Conservation (phyloP, 2,113 vertebrate species). For the Dinomys branickii region DNA sequence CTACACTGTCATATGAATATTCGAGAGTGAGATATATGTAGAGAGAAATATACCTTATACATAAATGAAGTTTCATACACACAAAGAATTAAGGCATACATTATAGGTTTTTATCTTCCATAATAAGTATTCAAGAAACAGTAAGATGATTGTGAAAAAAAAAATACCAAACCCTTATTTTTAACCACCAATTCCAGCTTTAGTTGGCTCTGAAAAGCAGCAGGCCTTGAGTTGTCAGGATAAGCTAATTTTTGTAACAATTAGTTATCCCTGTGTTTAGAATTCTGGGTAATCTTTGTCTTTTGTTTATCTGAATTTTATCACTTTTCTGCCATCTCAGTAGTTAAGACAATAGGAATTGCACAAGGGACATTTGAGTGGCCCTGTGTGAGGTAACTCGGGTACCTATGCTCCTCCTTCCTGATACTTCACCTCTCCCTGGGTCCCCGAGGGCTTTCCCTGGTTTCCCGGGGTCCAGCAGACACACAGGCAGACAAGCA, state of each 20-base stretch:
- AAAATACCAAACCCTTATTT: conserved; percentile 1
- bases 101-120: conserved; percentile 40
- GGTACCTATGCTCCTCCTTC: not conserved
- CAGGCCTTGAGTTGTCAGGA: not conserved
- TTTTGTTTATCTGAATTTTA: not conserved
- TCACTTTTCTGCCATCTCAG: not conserved
- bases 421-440: not conserved
- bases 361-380: not conserved
- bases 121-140: not conserved
- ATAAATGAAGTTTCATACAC: not conserved
- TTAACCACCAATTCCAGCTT: not conserved
- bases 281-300: not conserved
- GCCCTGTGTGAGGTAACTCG: not conserved
- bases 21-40: not conserved
- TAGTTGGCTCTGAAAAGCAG: not conserved
- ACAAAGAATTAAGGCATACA: not conserved
- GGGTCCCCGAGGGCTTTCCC: not conserved
- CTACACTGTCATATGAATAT: not conserved
- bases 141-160: conserved; percentile 15
- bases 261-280: conserved; percentile 20
- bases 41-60: not conserved
- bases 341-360: not conserved
- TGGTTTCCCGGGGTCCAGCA: not conserved
- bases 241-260: conserved; percentile 13
- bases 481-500: not conserved